A percentile compares a stretch with the other conserved stretches of the same genome.
phyloP scores from a whole-genome alignment of 2,113 vertebrate species.

The Proteles cristata region DNA sequence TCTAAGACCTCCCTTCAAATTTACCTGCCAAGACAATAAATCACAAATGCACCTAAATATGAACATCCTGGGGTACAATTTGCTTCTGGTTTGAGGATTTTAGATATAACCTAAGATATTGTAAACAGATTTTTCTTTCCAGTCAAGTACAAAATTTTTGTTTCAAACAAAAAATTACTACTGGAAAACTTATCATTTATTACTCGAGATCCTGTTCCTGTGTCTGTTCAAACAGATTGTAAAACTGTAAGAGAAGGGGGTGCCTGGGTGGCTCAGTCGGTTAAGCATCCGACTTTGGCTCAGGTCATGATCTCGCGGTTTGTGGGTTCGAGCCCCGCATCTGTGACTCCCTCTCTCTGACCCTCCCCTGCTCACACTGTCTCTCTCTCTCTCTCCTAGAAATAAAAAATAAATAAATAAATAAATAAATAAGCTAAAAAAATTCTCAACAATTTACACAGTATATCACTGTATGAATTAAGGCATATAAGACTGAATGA shows the following conservation, averaged over 20 bases:
- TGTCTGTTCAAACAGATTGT: background rate
- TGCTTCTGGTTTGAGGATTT: constrained; percentile 35
- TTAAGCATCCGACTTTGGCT: no score
- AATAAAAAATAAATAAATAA: no score
- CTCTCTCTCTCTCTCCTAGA: no score
- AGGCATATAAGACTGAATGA: background rate
- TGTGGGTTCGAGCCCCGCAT: no score
- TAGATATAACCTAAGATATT: background rate
- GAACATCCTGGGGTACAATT: background rate
- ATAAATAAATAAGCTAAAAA: no score
- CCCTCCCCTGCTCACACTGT: no score
- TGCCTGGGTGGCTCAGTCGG: no score
- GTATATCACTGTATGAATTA: background rate
- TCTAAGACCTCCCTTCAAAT: constrained; percentile 11
- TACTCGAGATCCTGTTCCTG: background rate
- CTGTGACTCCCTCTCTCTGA: no score
- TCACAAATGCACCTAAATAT: constrained; percentile 43
- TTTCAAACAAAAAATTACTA: background rate
- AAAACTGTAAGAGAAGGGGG: background rate
- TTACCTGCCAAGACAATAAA: constrained; percentile 60
- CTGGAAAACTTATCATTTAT: constrained; percentile 16
- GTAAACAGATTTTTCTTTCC: background rate
- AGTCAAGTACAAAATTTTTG: background rate
- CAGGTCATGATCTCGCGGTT: no score
- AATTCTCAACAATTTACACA: background rate